Evolutionary conservation across 1,140 invertebrate species (phyloP).

Genomic region (Nasonia longicornis): DNA sequence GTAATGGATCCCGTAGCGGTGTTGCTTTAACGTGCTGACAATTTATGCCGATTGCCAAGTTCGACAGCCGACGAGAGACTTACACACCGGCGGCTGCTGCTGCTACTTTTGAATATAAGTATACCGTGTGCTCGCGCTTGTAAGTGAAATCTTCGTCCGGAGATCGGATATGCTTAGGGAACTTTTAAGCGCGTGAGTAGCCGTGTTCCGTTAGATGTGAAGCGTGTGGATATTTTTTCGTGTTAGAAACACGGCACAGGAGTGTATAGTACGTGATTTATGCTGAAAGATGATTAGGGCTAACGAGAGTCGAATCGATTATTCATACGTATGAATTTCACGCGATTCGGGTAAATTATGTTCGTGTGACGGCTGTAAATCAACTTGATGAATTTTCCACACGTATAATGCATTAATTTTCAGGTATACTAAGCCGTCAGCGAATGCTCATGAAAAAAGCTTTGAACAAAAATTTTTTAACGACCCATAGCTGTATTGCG

Average conservation of each 20-base stretch:
- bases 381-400: no score
- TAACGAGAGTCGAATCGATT: no score
- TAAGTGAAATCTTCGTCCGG: not conserved
- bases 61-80: not conserved
- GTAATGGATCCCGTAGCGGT: slow-evolving; percentile 13
- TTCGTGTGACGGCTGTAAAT: no score
- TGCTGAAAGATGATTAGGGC: no score
- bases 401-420: no score
- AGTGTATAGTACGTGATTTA: no score
- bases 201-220: not conserved
- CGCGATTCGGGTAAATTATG: no score
- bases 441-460: no score
- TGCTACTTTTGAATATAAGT: not conserved
- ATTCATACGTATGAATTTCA: no score
- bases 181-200: not conserved
- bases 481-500: not conserved
- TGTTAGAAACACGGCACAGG: no score
- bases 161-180: not conserved
- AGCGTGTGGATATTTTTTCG: not conserved
- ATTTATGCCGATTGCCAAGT: slow-evolving; percentile 27
- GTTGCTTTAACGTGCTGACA: slow-evolving; percentile 10
- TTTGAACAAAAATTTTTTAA: not conserved
- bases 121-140: not conserved
- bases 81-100: no score
- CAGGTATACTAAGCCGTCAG: no score